phyloP scores from a whole-genome alignment of 1,140 invertebrate genomes.

The Wiebesia pumilae region DNA sequence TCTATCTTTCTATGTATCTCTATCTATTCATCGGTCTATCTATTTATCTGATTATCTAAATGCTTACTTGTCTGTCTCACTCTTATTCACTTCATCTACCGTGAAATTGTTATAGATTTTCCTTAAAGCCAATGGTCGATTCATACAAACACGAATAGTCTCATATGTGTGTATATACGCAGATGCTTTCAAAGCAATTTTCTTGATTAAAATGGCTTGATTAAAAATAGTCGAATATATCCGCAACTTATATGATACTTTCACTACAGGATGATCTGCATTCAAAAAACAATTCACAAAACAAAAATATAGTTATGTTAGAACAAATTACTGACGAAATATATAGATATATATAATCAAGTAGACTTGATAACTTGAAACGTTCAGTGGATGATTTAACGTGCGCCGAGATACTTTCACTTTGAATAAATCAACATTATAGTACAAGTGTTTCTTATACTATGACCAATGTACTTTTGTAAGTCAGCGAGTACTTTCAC shows the following conservation, averaged over 20 bases:
- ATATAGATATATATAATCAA: too few relatives aligned
- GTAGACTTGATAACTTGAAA: too few relatives aligned
- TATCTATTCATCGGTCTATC: too few relatives aligned
- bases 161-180: not conserved
- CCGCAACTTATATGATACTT: not conserved
- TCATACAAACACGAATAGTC: not conserved
- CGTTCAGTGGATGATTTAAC: not conserved
- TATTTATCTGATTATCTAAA: too few relatives aligned
- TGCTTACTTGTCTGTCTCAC: not conserved
- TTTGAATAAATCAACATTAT: conserved; percentile 40
- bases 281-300: too few relatives aligned
- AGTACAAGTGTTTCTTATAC: not conserved
- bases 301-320: too few relatives aligned
- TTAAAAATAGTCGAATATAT: conserved; percentile 29
- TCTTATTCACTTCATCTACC: not conserved
- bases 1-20: too few relatives aligned
- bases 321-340: not conserved
- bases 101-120: conserved; percentile 31
- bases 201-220: conserved; percentile 46
- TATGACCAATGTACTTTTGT: not conserved
- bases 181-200: conserved; percentile 7
- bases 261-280: not conserved
- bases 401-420: conserved; percentile 20
- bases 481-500: too few relatives aligned
- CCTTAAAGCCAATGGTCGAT: conserved; percentile 24